These are phyloP conservation scores for Numenius phaeopus DNA, from an alignment of 2,797 vertebrate species.

Conservation along the genomic window DNA sequence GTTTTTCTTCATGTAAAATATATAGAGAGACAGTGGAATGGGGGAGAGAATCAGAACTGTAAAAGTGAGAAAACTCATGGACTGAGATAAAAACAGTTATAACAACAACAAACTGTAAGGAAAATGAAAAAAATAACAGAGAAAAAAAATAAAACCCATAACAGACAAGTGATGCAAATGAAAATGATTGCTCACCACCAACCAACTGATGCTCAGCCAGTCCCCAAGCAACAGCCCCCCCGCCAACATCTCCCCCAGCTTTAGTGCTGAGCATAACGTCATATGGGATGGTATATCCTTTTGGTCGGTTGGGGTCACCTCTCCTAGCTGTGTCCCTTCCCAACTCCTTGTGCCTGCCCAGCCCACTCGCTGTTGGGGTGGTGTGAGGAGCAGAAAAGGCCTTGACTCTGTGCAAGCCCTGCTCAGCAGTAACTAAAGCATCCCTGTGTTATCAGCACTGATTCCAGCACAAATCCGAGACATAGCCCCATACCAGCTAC, in stretches of 20 bases:
- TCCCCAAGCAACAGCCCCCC: accelerated
- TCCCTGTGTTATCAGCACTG: neutral
- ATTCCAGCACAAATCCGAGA: neutral
- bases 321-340: neutral
- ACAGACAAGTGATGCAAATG: neutral
- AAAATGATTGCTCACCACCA: neutral
- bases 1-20: neutral
- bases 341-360: neutral
- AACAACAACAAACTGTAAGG: neutral
- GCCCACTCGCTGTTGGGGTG: neutral
- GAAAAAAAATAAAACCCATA: neutral
- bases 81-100: neutral
- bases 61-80: neutral
- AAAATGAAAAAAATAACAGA: neutral
- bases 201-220: accelerated
- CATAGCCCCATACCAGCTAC: neutral
- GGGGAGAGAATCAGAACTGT: neutral
- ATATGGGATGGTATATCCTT: neutral
- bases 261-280: neutral
- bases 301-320: neutral
- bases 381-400: neutral
- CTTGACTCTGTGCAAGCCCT: accelerated
- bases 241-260: accelerated
- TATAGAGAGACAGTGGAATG: neutral
- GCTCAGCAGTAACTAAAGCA: neutral